These are phyloP conservation scores for Myotis yumanensis DNA, from an alignment of 2,113 vertebrate species.

Conservation along the genomic window DNA sequence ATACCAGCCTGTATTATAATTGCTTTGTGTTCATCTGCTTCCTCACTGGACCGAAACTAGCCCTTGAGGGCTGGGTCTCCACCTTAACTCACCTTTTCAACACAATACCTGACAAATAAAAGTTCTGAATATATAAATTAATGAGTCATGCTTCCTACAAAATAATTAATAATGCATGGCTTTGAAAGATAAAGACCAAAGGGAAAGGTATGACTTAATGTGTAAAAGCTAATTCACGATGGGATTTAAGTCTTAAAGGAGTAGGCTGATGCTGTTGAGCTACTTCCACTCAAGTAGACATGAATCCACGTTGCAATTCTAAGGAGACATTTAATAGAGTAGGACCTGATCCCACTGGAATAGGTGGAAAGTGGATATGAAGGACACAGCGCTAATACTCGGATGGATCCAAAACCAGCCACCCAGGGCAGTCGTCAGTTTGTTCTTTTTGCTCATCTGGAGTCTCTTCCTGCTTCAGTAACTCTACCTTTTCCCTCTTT, in stretches of 20 bases:
- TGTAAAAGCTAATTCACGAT: neutral
- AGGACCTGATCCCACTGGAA: neutral
- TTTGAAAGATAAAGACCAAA: neutral
- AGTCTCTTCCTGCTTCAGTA: neutral
- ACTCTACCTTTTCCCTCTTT: neutral
- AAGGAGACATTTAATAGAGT: neutral
- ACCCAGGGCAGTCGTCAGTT: neutral
- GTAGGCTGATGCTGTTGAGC: neutral
- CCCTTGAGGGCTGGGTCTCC: neutral
- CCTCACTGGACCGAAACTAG: neutral
- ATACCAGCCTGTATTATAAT: fast-evolving
- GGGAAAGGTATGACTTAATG: neutral
- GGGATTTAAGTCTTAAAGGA: neutral
- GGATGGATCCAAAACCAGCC: neutral
- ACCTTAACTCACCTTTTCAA: neutral
- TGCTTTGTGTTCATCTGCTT: neutral
- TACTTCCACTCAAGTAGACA: neutral
- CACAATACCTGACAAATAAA: neutral
- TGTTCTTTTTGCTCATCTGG: neutral
- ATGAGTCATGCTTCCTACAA: neutral
- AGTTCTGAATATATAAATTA: neutral
- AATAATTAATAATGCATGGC: neutral
- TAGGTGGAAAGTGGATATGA: neutral
- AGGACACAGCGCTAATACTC: neutral
- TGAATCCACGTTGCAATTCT: fast-evolving